Evolutionary conservation across 2,888 invertebrate genomes (phyloP), one percentile per base, ranked within the genome.

Genomic region (Tetramorium bicarinatum): DNA sequence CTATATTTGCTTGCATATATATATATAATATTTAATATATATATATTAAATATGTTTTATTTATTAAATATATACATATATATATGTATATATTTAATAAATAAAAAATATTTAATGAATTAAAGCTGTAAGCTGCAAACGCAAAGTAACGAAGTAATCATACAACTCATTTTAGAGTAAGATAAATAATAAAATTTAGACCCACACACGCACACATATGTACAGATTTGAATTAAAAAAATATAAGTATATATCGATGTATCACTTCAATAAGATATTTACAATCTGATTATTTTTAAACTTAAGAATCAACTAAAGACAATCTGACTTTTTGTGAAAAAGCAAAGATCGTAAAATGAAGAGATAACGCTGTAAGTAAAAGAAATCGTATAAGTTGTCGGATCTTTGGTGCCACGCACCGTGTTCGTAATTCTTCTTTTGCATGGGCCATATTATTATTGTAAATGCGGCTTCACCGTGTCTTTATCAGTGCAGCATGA

Each of bases 381-480:
- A 67, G 44, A 18, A 21, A 59, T 79, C 34, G 34, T 34, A 15
- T 38, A 67, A 79, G 38, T 21, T 64, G 56, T 44, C 34, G 56
- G n/a, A 34, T 79, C 79, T 61, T 59, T n/a, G 79, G 79, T 80
- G 79, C 29, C 59, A 80, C 59, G 66, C 49, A 49, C 18, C 52
- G 13, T 41, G 41, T 79, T 59, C 44, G 79, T 56, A 80, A 80
- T 71, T 80, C 71, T 80, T 71, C 79, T 71, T 80, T 80, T 66
- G 18, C 79, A 25, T 71, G 71, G 71, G 79, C 79, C 69, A 71
- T 80, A 66, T 80, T 80, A 80, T 80, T 80, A 80, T 80, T 71
- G 79, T 80, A 80, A 80, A 61, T 80, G 71, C 59, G 38, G 79
- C 79, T 79, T 47, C 69, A 47, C 71, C 71, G 59, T 79, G 79